phyloP scores from a whole-genome alignment of 1,140 invertebrate species.

The Lordiphosa collinella region DNA sequence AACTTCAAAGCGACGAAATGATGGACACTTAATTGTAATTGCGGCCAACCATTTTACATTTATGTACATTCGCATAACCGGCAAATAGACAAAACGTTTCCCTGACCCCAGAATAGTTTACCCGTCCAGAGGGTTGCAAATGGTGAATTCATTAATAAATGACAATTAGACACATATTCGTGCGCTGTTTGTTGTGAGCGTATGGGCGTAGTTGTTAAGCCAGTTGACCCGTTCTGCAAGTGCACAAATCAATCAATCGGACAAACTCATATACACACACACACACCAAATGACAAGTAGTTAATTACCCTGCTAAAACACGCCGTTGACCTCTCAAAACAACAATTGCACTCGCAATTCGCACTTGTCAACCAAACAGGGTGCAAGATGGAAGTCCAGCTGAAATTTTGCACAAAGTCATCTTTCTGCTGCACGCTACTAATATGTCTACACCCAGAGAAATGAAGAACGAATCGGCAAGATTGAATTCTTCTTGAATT shows the following conservation, averaged over 20 bases:
- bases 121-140: conserved; percentile 37
- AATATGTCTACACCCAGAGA: no score
- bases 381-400: neutral
- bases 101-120: no score
- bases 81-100: conserved; percentile 40
- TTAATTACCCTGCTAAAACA: conserved; percentile 47
- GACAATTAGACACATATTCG: conserved; percentile 40
- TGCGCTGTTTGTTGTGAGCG: neutral
- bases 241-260: conserved; percentile 29
- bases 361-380: conserved; percentile 5
- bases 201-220: conserved; percentile 8
- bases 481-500: no score
- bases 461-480: no score
- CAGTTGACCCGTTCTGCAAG: conserved; percentile 15
- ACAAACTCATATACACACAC: conserved; percentile 18
- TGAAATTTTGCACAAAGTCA: no score
- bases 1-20: conserved; percentile 70
- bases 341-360: conserved; percentile 33
- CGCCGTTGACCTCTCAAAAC: conserved; percentile 42
- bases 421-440: no score
- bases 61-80: conserved; percentile 40
- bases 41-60: conserved; percentile 51
- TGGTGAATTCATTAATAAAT: conserved; percentile 29
- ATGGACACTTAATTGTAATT: conserved; percentile 60
- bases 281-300: conserved; percentile 33